Base-by-base conservation (phyloP, 1,140 invertebrate genomes). In the Zaprionus tsacasi region DNA sequence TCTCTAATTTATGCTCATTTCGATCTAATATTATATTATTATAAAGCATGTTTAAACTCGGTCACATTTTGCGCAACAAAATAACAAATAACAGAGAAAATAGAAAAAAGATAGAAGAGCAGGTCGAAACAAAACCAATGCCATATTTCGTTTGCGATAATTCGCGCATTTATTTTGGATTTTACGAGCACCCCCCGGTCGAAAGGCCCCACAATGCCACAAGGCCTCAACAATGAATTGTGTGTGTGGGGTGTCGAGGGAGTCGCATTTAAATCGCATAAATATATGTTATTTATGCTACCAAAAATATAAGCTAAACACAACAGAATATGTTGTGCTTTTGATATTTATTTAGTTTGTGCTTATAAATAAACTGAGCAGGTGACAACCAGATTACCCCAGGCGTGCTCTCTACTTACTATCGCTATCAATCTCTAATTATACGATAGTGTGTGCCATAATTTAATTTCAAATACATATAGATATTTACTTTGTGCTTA, bases 1-100 rank as follows among this genome's bases (percentile, higher is more conserved):
- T 60, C 38, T 68, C 68, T 85, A 88, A 88, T 88, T 88, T 89
- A 88, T 88, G 83, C 81, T 61, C 63, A 68, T 78, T 76, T 81
- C 68, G 60, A 85, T 81, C 70, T 76, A 89, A 78, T 89, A 89
- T 79, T 73, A 61, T 68, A 81, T 2, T 2, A 21, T 63, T 81
- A 50, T 50, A 25, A 12, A 89, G 81, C 85, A 68, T 88, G 78
- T 85, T 88, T 78, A 72, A 89, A 89, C 66, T 69, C 70, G 43
- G 63, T 73, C 83, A 70, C 69, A 75, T 77, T 87, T 82, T 58
- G 74, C 82, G 54, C 80, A 79, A 45, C 61, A 33, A 57, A 52
- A 70, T 35, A 35, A 21, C 21, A 8, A 35, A 35, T 10, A 8
- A 35, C 17, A 52, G 3, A 11, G 3, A 11, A 35, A 40, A 30